phyloP scores from a whole-genome alignment of 1,140 invertebrate species.

The Penaeus indicus region DNA sequence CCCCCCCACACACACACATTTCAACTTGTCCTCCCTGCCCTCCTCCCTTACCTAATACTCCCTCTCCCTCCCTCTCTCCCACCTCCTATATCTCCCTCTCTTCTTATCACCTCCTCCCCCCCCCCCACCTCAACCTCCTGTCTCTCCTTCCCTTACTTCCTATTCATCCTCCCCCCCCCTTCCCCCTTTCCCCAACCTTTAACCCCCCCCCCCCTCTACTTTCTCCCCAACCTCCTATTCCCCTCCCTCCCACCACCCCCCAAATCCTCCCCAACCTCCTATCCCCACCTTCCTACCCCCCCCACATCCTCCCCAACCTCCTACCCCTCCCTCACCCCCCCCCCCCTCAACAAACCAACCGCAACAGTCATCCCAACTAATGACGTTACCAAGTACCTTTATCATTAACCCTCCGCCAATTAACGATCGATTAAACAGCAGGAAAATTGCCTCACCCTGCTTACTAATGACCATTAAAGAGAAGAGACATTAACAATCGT shows the following conservation, averaged over 20 bases:
- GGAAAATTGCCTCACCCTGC: too few species aligned
- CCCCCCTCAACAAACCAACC: too few species aligned
- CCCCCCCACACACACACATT: too few species aligned
- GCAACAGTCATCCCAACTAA: too few species aligned
- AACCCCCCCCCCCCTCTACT: background rate
- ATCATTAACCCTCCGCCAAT: too few species aligned
- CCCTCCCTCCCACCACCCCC: background rate
- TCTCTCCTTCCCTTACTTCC: background rate
- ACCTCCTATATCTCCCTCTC: too few species aligned
- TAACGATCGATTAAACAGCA: too few species aligned
- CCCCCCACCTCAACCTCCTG: slow-evolving; percentile 2
- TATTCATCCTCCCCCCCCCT: background rate
- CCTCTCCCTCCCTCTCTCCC: slow-evolving; percentile 8
- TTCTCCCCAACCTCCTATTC: too few species aligned
- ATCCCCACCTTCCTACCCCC: background rate
- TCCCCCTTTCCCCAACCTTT: background rate
- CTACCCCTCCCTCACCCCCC: background rate
- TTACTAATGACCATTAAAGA: too few species aligned
- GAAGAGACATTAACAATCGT: too few species aligned
- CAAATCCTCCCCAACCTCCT: background rate
- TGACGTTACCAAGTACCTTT: too few species aligned
- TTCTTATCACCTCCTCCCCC: background rate
- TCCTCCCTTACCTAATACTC: background rate
- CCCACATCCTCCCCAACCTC: background rate
- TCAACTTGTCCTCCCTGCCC: too few species aligned